A percentile compares a stretch with the other conserved stretches of the same genome.
Evolutionary conservation across 2,113 vertebrate genomes (phyloP).

Genomic region (Eolophus roseicapilla): DNA sequence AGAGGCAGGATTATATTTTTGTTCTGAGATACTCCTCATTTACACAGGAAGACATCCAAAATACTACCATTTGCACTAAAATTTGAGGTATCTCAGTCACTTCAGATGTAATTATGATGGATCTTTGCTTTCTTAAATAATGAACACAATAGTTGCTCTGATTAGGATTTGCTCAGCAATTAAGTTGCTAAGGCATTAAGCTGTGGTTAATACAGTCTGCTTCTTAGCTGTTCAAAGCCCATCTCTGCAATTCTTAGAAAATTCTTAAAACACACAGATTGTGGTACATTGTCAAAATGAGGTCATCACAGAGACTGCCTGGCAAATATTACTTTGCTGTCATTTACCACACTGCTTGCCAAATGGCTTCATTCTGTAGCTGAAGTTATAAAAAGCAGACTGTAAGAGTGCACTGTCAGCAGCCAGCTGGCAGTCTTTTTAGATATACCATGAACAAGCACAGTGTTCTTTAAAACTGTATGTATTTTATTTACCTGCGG

Average conservation of each 20-base stretch:
- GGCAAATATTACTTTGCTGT: not conserved
- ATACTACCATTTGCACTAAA: not conserved
- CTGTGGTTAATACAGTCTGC: not conserved
- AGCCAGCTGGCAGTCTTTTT: not conserved
- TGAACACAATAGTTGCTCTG: not conserved
- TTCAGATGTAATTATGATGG: not conserved
- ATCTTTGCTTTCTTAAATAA: not conserved
- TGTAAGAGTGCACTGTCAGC: not conserved
- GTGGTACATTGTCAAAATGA: not conserved
- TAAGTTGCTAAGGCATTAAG: not conserved
- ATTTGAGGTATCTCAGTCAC: not conserved
- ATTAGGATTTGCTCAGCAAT: not conserved
- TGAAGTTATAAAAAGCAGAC: not conserved
- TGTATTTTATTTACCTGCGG: not conserved
- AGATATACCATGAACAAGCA: not conserved
- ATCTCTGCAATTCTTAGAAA: not conserved
- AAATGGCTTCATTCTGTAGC: not conserved
- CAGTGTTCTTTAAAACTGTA: not conserved
- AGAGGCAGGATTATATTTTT: not conserved
- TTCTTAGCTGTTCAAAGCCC: not conserved
- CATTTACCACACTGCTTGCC: not conserved
- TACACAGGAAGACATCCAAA: not conserved
- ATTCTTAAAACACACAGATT: not conserved
- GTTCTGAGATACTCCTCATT: not conserved
- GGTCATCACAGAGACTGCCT: not conserved